Conservation (phyloP, 2,113 vertebrate species). For the Oryctolagus cuniculus region mOryCun1.1 NC_091432.1:222371501-222372000, state of each 20-base stretch:
- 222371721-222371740: too few species aligned
- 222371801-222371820: neutral
- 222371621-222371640: neutral
- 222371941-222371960: too few species aligned
- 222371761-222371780: neutral
- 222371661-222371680: rapidly evolving
- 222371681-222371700: neutral
- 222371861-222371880: too few species aligned
- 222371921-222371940: too few species aligned
- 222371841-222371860: too few species aligned
- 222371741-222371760: neutral
- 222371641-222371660: neutral
- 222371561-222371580: neutral
- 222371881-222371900: too few species aligned
- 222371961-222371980: too few species aligned
- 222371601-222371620: neutral
- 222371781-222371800: neutral
- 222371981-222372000: too few species aligned
- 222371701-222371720: neutral
- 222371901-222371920: too few species aligned
- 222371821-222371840: neutral
- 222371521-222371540: neutral
- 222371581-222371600: neutral
- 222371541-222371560: neutral
- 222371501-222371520: neutral